Percentiles rank a stretch among this genome's conserved stretches.
These are phyloP conservation scores for Chlorocebus sabaeus DNA, from an alignment of 2,113 vertebrate species.

Conservation along the genomic window DNA sequence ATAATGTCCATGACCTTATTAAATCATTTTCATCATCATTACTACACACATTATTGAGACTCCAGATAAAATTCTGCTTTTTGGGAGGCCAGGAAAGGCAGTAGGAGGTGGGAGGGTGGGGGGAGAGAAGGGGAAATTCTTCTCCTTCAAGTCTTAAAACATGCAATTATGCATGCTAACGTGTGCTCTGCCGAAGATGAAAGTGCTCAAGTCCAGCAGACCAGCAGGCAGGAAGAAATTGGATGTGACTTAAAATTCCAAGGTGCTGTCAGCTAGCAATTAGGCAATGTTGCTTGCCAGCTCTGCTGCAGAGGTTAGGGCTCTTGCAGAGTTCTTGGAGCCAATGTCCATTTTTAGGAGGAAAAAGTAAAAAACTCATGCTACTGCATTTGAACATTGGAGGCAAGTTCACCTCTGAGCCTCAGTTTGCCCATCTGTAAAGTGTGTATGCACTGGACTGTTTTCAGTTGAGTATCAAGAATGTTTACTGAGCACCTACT, in stretches of 20 bases:
- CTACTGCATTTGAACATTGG: accelerated
- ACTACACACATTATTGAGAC: slow-evolving; percentile 5
- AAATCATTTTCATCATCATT: slow-evolving; percentile 43
- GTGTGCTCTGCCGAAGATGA: background rate
- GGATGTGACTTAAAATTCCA: slow-evolving; percentile 24
- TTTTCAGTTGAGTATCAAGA: background rate
- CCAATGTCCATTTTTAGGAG: background rate
- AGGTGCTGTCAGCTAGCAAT: slow-evolving; percentile 30
- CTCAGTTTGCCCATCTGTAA: background rate
- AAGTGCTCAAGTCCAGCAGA: background rate
- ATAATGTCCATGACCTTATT: slow-evolving; percentile 9
- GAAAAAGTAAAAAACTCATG: background rate
- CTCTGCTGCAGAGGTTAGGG: background rate
- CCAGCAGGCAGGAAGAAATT: background rate
- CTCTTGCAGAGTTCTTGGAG: background rate
- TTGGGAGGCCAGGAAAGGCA: background rate
- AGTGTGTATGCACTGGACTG: accelerated
- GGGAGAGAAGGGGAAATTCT: background rate
- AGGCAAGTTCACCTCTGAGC: background rate
- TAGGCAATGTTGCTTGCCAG: background rate
- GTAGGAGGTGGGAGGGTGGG: background rate
- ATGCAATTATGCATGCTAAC: slow-evolving; percentile 6
- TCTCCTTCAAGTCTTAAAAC: slow-evolving; percentile 35
- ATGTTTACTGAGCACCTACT: background rate
- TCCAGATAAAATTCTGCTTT: background rate